Evolutionary conservation across 2,797 vertebrate genomes (phyloP), one percentile per base, ranked within the genome.

Genomic region (Oreonectes daqikongensis): DNA sequence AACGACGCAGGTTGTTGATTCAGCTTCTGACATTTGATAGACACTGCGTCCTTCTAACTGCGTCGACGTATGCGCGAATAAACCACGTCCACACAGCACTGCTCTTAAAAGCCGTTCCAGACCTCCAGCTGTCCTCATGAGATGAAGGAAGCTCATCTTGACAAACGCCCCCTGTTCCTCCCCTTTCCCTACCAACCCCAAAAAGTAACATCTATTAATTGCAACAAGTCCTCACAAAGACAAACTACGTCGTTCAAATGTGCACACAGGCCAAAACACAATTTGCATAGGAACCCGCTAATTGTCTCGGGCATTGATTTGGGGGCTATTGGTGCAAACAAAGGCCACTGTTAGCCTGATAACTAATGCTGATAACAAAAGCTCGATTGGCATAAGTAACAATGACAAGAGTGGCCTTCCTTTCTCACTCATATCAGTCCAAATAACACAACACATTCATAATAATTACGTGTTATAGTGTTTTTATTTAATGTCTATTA

Each of bases 301-400:
- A 95, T 95, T 94, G 93, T 94, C 92, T 93, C 90, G 91, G 92
- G 92, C 92, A 92, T 90, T 94, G 93, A 94, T 93, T 55, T 93
- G 93, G 90, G 90, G 91, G 91, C 94, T 92, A 93, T 94, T 94
- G 92, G 91, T 89, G 88, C 91, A 92, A 92, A 95, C 93, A 95
- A 95, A 95, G 93, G 88, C 88, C 90, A 90, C 92, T 92, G 82
- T 92, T 91, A 90, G 92, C 88, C 92, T 82, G 85, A 90, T 94
- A 95, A 94, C 92, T 93, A 94, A 92, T 92, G 90, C 89, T 83
- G 93, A 93, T 92, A 92, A 93, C 93, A 95, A 94, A 94, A 84
- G 82, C 91, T 88, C 91, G 85, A 84, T 86, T 88, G 91, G 89
- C 82, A 93, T 93, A 94, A 91, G 90, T 89, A 90, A 92, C 92